Percentiles rank a stretch among this genome's conserved stretches.
Conservation (phyloP, 2,113 vertebrate genomes). For the Centrocercus urophasianus region DNA sequence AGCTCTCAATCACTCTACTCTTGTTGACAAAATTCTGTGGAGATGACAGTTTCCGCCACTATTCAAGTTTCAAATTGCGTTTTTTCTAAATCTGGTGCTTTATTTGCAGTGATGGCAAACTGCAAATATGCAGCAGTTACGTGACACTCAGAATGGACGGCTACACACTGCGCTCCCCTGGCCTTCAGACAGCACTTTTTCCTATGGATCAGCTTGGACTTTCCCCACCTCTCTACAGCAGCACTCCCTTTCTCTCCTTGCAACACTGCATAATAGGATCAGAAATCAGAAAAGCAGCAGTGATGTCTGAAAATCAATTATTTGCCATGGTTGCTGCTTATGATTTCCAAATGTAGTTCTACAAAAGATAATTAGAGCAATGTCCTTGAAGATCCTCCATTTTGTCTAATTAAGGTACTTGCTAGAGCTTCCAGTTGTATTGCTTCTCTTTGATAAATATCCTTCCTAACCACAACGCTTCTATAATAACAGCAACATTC, state of each 20-base stretch:
- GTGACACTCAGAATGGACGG: not conserved
- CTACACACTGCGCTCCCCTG: not conserved
- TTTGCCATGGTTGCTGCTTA: too few relatives aligned
- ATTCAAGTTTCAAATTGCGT: not conserved
- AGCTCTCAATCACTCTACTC: rapidly evolving
- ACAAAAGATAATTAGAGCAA: too few relatives aligned
- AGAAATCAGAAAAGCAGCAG: not conserved
- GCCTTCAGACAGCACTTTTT: not conserved
- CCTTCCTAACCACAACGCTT: too few relatives aligned
- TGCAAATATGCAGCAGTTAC: not conserved
- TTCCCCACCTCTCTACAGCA: not conserved
- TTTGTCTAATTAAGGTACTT: too few relatives aligned
- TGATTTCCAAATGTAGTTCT: too few relatives aligned
- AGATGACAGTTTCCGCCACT: not conserved
- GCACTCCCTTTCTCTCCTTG: not conserved
- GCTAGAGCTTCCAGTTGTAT: too few relatives aligned
- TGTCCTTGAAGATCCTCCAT: too few relatives aligned
- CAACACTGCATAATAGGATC: not conserved
- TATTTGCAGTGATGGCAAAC: not conserved
- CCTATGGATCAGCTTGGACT: not conserved
- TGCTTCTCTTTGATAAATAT: too few relatives aligned
- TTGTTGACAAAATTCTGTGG: not conserved
- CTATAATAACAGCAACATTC: too few relatives aligned
- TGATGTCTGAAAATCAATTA: too few relatives aligned
- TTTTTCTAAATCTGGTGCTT: slow-evolving; percentile 29